Percentiles rank a stretch among this genome's conserved stretches.
Evolutionary conservation across 2,888 invertebrate genomes (phyloP).

Genomic region (Andrena bucephala): DNA sequence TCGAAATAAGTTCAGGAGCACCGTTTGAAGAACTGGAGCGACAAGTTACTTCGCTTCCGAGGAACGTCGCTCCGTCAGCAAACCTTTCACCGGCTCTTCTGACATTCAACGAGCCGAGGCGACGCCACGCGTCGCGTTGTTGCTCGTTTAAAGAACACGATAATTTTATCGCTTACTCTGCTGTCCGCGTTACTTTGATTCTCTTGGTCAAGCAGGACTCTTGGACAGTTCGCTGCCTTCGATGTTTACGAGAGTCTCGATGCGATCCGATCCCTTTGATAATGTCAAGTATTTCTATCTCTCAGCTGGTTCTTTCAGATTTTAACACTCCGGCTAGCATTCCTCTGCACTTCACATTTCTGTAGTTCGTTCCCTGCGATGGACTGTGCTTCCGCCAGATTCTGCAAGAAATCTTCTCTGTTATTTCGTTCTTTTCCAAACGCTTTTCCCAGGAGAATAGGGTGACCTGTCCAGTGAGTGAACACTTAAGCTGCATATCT

Average conservation of each 20-base stretch:
- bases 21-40: constrained; percentile 47
- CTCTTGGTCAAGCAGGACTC: background rate
- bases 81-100: constrained; percentile 46
- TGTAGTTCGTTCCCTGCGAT: no score
- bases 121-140: background rate
- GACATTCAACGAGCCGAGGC: background rate
- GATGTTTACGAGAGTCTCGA: background rate
- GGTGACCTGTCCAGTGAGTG: no score
- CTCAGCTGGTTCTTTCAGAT: background rate
- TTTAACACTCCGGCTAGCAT: background rate
- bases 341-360: no score
- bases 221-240: no score
- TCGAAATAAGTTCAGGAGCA: constrained; percentile 57
- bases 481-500: no score
- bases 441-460: no score
- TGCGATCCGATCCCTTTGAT: background rate
- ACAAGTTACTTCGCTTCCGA: constrained; percentile 52
- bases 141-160: constrained; percentile 11
- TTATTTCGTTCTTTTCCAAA: no score
- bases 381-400: no score
- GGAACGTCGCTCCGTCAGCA: constrained; percentile 55
- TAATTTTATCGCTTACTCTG: constrained; percentile 22
- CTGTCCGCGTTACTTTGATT: constrained; percentile 14
- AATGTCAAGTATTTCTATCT: background rate
- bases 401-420: no score